Evolutionary conservation across 2,888 invertebrate species (phyloP).

Genomic region (Sminthurinus aureus): DNA sequence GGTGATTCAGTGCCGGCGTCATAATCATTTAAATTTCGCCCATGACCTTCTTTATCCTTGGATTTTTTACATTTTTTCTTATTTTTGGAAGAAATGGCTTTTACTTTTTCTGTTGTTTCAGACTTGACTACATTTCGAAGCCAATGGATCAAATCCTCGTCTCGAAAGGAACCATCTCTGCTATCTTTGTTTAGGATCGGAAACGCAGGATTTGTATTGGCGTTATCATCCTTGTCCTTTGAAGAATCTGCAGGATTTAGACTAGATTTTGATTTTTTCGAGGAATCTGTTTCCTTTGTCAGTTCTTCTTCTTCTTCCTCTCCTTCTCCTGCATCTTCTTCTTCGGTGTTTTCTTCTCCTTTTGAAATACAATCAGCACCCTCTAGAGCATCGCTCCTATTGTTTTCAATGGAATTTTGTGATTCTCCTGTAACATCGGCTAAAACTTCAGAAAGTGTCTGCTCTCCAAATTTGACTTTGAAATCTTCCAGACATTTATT

Average conservation of each 20-base stretch:
- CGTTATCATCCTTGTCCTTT: not conserved
- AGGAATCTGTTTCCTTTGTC: not conserved
- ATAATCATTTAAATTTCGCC: not conserved
- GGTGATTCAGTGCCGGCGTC: not conserved
- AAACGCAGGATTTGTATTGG: not conserved
- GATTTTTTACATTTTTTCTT: not conserved
- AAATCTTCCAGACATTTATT: not conserved
- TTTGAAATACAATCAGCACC: too few species aligned
- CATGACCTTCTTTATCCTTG: not conserved
- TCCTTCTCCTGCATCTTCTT: not conserved
- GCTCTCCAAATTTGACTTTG: not conserved
- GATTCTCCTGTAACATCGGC: not conserved
- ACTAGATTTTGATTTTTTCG: too few species aligned
- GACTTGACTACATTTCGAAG: not conserved
- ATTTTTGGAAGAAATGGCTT: not conserved
- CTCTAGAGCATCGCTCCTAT: too few species aligned
- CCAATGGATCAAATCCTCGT: constrained; percentile 7
- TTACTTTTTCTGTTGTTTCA: not conserved
- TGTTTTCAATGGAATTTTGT: not conserved
- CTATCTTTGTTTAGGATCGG: not conserved
- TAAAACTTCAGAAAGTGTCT: not conserved
- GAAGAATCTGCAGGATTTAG: not conserved
- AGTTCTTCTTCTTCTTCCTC: not conserved
- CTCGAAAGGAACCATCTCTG: not conserved
- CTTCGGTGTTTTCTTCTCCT: not conserved